Evolutionary conservation across 2,797 vertebrate genomes (phyloP).

Genomic region (Dicrostonyx torquatus): DNA sequence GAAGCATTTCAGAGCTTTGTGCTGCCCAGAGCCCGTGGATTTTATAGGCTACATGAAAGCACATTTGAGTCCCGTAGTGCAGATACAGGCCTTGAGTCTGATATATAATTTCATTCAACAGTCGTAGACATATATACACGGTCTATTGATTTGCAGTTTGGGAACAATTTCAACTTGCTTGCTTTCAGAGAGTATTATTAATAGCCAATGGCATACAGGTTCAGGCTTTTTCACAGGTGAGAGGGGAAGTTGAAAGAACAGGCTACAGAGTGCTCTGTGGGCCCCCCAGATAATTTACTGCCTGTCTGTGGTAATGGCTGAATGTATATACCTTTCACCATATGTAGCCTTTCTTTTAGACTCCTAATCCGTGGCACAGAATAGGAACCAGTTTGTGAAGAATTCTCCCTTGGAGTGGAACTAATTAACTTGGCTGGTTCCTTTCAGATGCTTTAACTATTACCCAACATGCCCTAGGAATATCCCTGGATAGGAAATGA

Average conservation of each 20-base stretch:
- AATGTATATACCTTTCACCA: slow-evolving; percentile 67
- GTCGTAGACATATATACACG: slow-evolving; percentile 4
- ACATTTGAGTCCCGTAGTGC: background rate
- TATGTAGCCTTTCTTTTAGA: slow-evolving; percentile 64
- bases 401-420: slow-evolving; percentile 67
- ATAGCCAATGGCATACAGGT: slow-evolving; percentile 58
- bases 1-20: background rate
- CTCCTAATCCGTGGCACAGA: slow-evolving; percentile 74
- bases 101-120: slow-evolving; percentile 67
- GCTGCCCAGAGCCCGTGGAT: background rate
- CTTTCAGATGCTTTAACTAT: slow-evolving; percentile 79
- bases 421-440: slow-evolving; percentile 81
- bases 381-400: slow-evolving; percentile 67
- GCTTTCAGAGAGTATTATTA: slow-evolving; percentile 69
- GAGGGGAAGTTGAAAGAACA: slow-evolving; percentile 61
- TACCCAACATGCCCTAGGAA: slow-evolving; percentile 42
- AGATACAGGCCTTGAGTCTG: slow-evolving; percentile 53
- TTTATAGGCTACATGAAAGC: slow-evolving; percentile 57
- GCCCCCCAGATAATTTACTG: slow-evolving; percentile 60
- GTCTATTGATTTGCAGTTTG: slow-evolving; percentile 71
- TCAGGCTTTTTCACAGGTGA: slow-evolving; percentile 68
- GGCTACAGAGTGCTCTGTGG: slow-evolving; percentile 71
- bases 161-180: slow-evolving; percentile 71
- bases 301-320: slow-evolving; percentile 63
- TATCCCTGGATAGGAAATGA: slow-evolving; percentile 80